phyloP scores from a whole-genome alignment of 1,140 invertebrate species.

The Lerema accius region DNA sequence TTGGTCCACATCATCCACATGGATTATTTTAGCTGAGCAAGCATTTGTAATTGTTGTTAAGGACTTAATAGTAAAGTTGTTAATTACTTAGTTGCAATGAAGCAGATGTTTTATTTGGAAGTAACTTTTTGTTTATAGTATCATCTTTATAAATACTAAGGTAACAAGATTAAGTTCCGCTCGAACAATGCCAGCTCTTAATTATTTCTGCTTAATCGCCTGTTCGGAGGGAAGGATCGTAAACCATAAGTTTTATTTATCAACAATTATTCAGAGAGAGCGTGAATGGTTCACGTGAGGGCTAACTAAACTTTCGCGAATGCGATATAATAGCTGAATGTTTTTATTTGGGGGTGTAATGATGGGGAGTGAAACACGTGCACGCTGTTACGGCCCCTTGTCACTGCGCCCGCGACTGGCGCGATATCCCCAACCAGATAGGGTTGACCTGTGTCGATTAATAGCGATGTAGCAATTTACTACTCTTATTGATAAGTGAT shows the following conservation, averaged over 20 bases:
- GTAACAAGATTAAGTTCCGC: background rate
- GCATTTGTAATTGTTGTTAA: no score
- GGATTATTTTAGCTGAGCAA: no score
- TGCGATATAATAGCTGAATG: slow-evolving; percentile 58
- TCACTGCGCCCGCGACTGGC: slow-evolving; percentile 35
- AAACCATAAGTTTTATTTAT: slow-evolving; percentile 71
- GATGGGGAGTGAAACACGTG: slow-evolving; percentile 62
- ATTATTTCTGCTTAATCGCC: slow-evolving; percentile 50
- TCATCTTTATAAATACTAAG: no score
- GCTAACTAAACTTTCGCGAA: slow-evolving; percentile 64
- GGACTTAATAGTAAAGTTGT: no score
- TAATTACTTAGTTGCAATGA: no score
- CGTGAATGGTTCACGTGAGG: slow-evolving; percentile 50
- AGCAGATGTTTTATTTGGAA: no score
- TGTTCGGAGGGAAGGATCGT: slow-evolving; percentile 44
- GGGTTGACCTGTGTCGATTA: slow-evolving; percentile 64
- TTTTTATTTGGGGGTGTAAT: slow-evolving; percentile 49
- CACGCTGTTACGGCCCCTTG: slow-evolving; percentile 61
- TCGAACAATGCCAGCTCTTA: slow-evolving; percentile 41
- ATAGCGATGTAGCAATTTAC: slow-evolving; percentile 38
- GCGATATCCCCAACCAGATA: slow-evolving; percentile 43
- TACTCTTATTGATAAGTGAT: slow-evolving; percentile 13
- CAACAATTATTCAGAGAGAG: slow-evolving; percentile 65
- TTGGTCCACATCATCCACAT: no score
- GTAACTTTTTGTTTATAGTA: no score